Conservation (phyloP, 2,113 vertebrate genomes). For the Antechinus flavipes region DNA sequence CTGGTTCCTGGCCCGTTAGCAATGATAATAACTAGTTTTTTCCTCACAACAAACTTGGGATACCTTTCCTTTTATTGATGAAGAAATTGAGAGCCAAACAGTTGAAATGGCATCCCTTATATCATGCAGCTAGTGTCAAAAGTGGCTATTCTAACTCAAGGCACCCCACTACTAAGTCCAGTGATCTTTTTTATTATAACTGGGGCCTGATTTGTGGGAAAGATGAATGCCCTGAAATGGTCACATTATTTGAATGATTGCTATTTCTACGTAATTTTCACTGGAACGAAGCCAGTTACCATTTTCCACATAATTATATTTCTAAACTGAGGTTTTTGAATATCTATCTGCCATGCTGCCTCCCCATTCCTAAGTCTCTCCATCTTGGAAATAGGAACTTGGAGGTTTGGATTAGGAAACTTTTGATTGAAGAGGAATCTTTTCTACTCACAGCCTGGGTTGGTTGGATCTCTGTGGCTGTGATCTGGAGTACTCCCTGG, state of each 20-base stretch:
- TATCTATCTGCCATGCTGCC: neutral
- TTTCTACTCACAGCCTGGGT: neutral
- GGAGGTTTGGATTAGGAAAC: neutral
- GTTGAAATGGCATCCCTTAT: neutral
- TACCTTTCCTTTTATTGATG: neutral
- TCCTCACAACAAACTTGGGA: neutral
- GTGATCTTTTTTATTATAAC: neutral
- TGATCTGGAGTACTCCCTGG: neutral
- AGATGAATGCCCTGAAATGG: neutral
- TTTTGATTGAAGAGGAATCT: neutral
- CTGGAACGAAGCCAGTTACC: neutral
- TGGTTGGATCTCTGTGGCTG: neutral
- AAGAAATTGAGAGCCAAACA: neutral
- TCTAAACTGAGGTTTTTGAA: neutral
- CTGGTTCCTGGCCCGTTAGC: slow-evolving; percentile 43
- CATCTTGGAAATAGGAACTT: slow-evolving; percentile 9
- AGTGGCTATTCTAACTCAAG: neutral
- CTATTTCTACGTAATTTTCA: neutral
- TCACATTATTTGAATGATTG: neutral
- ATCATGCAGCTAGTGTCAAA: neutral
- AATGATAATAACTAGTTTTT: neutral
- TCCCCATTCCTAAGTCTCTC: slow-evolving; percentile 32
- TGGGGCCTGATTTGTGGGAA: neutral
- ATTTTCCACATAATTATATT: neutral
- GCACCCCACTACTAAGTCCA: neutral